Base-by-base conservation (phyloP, 2,888 invertebrate genomes). In the Chrysotoxum bicinctum region DNA sequence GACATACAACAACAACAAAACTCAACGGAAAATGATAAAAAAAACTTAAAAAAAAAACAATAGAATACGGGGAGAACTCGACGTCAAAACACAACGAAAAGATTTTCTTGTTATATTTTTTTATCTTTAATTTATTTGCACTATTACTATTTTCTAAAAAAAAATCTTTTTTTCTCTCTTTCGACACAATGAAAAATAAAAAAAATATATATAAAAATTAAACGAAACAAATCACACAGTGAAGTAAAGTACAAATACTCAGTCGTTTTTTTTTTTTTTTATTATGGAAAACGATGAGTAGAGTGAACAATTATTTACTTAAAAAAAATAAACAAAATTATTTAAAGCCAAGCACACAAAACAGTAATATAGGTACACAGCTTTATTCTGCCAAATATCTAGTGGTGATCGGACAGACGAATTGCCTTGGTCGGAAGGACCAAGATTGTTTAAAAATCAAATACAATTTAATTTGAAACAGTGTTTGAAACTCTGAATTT, bases 131-230 rank as follows among this genome's bases (percentile, higher is more conserved):
- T 60, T 54, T 70, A 30, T 79, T 68, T 62, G 40, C 52, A 58
- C 70, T 66, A 50, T 64, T 76, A 58, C 70, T 66, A 40, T 70
- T 76, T 72, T 74, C 23, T 64, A 21, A 48, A 60, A 52, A 50
- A 66, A 68, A 76, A 64, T 62, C 16, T 78, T 56, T 66, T 83
- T 48, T 32, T 68, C 23, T 50, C 40, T 37, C 30, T 68, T 37
- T 50, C 40, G 52, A 68, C 78, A 83, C 78, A 70, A 74, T 73
- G 30, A 74, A 54, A 83, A 83, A 74, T 75, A 52, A 75, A 66
- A 73, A 48, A 69, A 77, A 68, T 48, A 88, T 88, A 88, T 82
- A 87, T 70, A 69, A 81, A 79, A 87, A 87, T 72, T 76, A 21
- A 80, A 68, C 60, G 32, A 23, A 78, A 56, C 83, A 73, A 68